Evolutionary conservation across 2,888 invertebrate genomes (phyloP), one percentile per base, ranked within the genome.

Genomic region (Tipula vernalis): DNA sequence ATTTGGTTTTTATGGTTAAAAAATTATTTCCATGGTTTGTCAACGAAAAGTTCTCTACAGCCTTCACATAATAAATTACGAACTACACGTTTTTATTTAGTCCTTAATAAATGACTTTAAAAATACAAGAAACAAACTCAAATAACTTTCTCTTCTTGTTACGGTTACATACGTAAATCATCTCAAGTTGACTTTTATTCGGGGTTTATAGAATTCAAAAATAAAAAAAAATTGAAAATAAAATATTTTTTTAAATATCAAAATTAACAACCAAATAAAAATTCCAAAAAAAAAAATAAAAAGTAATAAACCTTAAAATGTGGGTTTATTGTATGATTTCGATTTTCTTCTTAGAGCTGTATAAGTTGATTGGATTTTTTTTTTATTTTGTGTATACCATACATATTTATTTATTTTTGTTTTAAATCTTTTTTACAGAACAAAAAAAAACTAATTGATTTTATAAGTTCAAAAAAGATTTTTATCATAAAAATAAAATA

Each of bases 381-480:
- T 57, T 57, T n/a, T 28, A 28, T 28, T 28, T 28, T 28, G 28
- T 57, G 51, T 57, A 15, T 57, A n/a, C n/a, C n/a, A 39, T 39
- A 57, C n/a, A 57, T 28, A 28, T 71, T 71, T 71, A 71, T 71
- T 71, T 71, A 71, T 71, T 71, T 71, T 71, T 71, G 71, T 71
- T 10, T 71, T 71, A 71, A 71, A 71, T 71, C 18, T 71, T 71
- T 71, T 71, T 28, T 15, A 15, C 36, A 36, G 3, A 83, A 36
- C 10, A 83, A 83, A 83, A 41, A 83, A 36, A 84, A 84, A 84
- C 84, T 84, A 84, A 84, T 84, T 84, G 84, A 84, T 84, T 84
- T 84, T 84, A 84, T 84, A 84, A 84, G 84, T 84, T 84, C 41
- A 84, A 84, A 84, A 84, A 84, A 84, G 84, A 84, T 84, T 84